phyloP scores from a whole-genome alignment of 2,888 invertebrate genomes.

The Scaeva pyrastri region DNA sequence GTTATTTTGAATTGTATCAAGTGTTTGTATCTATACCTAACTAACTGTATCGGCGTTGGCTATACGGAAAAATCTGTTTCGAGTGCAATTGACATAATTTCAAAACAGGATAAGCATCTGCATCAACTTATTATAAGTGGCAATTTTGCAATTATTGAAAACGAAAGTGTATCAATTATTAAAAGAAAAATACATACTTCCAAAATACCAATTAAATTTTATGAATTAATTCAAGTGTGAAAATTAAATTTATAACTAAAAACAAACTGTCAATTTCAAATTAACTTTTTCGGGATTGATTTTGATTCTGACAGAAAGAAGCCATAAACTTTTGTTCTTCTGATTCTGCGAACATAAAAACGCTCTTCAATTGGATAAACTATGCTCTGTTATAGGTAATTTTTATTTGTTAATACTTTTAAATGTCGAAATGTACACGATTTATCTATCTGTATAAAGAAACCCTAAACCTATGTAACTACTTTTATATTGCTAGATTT shows the following conservation, averaged over 20 bases:
- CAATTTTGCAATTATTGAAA: conserved; percentile 29
- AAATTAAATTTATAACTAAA: conserved; percentile 1
- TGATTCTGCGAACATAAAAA: not conserved
- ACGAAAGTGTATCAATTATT: conserved; percentile 39
- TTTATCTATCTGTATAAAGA: no score
- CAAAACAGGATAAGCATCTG: conserved; percentile 1
- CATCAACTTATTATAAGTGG: conserved; percentile 18
- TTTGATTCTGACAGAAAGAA: conserved; percentile 1
- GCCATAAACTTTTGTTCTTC: conserved; percentile 5
- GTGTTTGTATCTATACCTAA: not conserved
- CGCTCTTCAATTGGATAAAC: conserved; percentile 63
- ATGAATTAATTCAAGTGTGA: conserved; percentile 9
- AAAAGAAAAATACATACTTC: not conserved
- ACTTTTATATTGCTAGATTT: no score
- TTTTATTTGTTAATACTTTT: not conserved
- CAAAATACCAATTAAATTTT: not conserved
- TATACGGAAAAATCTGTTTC: not conserved
- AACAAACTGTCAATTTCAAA: not conserved
- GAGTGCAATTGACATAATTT: conserved; percentile 59
- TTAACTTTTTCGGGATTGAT: conserved; percentile 1
- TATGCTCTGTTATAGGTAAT: conserved; percentile 72
- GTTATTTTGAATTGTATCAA: conserved; percentile 32
- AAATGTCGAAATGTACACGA: no score
- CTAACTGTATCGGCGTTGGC: conserved; percentile 13
- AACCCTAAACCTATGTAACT: no score